phyloP scores from a whole-genome alignment of 2,797 vertebrate species.

The Bovichtus diacanthus region DNA sequence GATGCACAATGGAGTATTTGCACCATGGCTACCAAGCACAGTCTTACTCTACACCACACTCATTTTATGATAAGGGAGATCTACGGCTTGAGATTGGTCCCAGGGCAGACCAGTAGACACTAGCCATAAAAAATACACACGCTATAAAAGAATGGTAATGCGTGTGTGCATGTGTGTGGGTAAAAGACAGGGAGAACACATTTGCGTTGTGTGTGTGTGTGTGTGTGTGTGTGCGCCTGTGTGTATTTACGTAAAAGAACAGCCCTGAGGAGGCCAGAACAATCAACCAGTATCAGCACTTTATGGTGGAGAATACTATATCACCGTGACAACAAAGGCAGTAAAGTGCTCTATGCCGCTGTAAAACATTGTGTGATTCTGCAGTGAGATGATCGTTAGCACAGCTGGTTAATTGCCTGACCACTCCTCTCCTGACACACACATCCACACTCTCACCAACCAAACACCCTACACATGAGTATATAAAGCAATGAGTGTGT shows the following conservation, averaged over 20 bases:
- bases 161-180: constrained; percentile 28
- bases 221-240: constrained; percentile 13
- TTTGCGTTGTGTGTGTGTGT: constrained; percentile 45
- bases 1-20: constrained; percentile 41
- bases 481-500: neutral
- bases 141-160: constrained; percentile 71
- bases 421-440: constrained; percentile 65
- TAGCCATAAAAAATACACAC: constrained; percentile 73
- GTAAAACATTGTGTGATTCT: constrained; percentile 79
- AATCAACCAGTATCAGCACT: constrained; percentile 80
- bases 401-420: constrained; percentile 81
- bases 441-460: constrained; percentile 30
- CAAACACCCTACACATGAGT: neutral
- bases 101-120: constrained; percentile 63
- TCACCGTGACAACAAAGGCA: constrained; percentile 82
- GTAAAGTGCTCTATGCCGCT: constrained; percentile 74
- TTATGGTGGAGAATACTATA: constrained; percentile 75
- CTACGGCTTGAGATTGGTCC: constrained; percentile 67
- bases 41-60: constrained; percentile 50
- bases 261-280: constrained; percentile 71
- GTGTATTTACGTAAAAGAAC: constrained; percentile 44
- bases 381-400: constrained; percentile 78
- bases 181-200: constrained; percentile 36
- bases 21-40: constrained; percentile 32
- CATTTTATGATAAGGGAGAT: constrained; percentile 74